These are phyloP conservation scores for Characodon lateralis DNA, from an alignment of 2,797 vertebrate species.

Conservation along the genomic window DNA sequence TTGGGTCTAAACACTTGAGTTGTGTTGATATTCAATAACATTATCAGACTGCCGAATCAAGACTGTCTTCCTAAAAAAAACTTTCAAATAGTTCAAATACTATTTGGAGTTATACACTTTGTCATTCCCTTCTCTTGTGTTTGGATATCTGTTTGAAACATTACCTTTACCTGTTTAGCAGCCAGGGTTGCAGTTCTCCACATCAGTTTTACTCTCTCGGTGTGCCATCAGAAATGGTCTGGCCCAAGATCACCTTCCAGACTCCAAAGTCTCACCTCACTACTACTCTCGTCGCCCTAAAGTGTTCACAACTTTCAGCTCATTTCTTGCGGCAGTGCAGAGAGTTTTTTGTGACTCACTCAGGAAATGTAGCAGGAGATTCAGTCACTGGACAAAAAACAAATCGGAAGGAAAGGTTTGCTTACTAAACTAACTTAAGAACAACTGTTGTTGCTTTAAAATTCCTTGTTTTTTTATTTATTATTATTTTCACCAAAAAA, in stretches of 20 bases:
- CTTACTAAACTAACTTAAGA: conserved; percentile 74
- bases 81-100: conserved; percentile 17
- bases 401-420: conserved; percentile 87
- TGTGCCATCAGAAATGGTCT: conserved; percentile 70
- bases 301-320: conserved; percentile 90
- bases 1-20: conserved; percentile 31
- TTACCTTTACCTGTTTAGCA: conserved; percentile 41
- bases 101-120: neutral
- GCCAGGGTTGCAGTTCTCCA: conserved; percentile 41
- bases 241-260: conserved; percentile 36
- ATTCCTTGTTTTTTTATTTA: conserved; percentile 57
- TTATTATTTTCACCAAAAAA: conserved; percentile 79
- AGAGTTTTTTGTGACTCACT: conserved; percentile 74
- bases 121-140: conserved; percentile 39
- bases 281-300: conserved; percentile 86
- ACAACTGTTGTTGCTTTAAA: conserved; percentile 68
- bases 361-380: conserved; percentile 82
- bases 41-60: neutral
- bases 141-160: conserved; percentile 40
- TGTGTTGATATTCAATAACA: neutral
- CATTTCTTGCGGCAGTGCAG: conserved; percentile 79
- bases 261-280: conserved; percentile 49
- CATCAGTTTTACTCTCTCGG: conserved; percentile 47
- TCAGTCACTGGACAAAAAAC: conserved; percentile 92
- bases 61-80: neutral